Base-by-base conservation (phyloP, 1,140 invertebrate species). In the Bombus confusus region DNA sequence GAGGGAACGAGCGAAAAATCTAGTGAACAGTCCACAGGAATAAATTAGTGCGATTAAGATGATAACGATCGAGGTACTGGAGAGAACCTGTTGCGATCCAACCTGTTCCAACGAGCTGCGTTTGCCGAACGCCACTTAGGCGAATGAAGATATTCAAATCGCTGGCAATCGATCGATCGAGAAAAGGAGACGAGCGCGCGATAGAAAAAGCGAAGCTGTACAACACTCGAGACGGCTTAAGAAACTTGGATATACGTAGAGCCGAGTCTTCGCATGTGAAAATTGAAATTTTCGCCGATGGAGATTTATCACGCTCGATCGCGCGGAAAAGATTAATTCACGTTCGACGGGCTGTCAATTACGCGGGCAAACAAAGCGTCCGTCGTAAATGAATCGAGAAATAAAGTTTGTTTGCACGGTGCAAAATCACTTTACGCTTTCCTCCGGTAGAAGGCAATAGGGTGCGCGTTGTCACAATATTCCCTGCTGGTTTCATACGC, bases 41-140 rank as follows among this genome's bases (percentile, higher is more conserved):
- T 18, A 75, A 83, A 87, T 84, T 75, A 64, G 47, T 52, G 69
- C 80, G 69, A 85, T 85, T 79, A 69, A 76, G 62, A 77, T 18
- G 75, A 86, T 83, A 83, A 79, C 64, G 72, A 88, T 57, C 73
- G 34, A 47, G 62, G 59, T 34, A 39, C 62, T 72, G 13, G 59
- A 62, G 43, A 78, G 82, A 74, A 87, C 87, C 87, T 88, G 87
- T 88, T 88, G 86, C 87, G 41, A 68, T 34, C 34, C n/a, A n/a
- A n/a, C n/a, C 62, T 87, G 66, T 39, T 28, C 6, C 13, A 9
- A n/a, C 12, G 12, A 28, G 6, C 59, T 25, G 5, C 59, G 39
- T 64, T 62, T 2, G 47, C 15, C 22, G 37, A 25, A 22, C 9
- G 28, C 12, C 4, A 10, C 25, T 59, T 31, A 6, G 75, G n/a